phyloP scores from a whole-genome alignment of 92 coral and sea anemone species.

The Porites cylindrica region DNA sequence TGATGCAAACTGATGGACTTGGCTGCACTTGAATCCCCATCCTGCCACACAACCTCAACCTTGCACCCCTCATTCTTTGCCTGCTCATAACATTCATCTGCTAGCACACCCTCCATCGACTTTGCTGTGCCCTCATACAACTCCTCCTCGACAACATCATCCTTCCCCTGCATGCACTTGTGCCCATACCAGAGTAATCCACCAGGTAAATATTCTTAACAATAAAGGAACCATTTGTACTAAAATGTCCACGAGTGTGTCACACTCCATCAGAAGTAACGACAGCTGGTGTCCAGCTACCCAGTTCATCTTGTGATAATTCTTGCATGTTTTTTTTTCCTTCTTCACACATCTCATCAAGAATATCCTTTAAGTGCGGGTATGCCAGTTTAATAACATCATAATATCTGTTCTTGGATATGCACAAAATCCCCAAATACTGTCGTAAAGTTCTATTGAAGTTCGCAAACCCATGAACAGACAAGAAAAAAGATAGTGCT shows the following conservation, averaged over 20 bases:
- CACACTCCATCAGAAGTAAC: slow-evolving; percentile 57
- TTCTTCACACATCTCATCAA: not conserved
- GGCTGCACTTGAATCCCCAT: slow-evolving; percentile 49
- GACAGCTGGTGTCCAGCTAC: slow-evolving; percentile 38
- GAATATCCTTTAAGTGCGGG: slow-evolving; percentile 34
- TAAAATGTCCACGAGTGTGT: slow-evolving; percentile 47
- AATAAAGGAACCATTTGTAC: slow-evolving; percentile 38
- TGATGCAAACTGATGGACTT: slow-evolving; percentile 4
- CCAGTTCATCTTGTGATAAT: not conserved
- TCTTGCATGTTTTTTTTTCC: not conserved
- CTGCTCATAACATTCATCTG: slow-evolving; percentile 45
- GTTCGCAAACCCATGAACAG: slow-evolving; percentile 62
- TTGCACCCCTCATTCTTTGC: slow-evolving; percentile 42
- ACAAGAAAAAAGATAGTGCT: slow-evolving; percentile 17
- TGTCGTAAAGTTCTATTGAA: slow-evolving; percentile 56
- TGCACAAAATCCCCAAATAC: slow-evolving; percentile 38
- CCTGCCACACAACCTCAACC: slow-evolving; percentile 64
- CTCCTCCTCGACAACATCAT: slow-evolving; percentile 60
- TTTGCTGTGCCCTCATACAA: slow-evolving; percentile 58
- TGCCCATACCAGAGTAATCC: slow-evolving; percentile 64
- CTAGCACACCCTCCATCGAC: slow-evolving; percentile 52
- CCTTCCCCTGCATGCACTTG: slow-evolving; percentile 54
- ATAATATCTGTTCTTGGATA: slow-evolving; percentile 42
- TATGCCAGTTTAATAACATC: slow-evolving; percentile 39
- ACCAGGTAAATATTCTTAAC: slow-evolving; percentile 49